Evolutionary conservation across 2,113 vertebrate species (phyloP).

Genomic region (Otocyon megalotis): DNA sequence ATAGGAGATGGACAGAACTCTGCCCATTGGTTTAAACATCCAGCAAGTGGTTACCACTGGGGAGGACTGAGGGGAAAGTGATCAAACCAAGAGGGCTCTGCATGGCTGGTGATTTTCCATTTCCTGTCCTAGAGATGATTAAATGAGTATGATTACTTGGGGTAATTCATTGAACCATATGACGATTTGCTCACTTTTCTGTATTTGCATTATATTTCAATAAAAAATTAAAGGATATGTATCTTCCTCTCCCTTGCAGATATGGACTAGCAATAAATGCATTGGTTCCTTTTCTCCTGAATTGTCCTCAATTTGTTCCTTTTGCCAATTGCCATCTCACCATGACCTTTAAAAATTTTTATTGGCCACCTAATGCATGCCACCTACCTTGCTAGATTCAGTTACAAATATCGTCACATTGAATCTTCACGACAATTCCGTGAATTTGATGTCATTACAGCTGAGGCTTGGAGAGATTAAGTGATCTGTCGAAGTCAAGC

Average conservation of each 20-base stretch:
- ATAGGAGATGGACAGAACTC: neutral
- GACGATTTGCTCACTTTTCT: neutral
- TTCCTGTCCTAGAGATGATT: neutral
- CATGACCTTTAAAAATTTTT: neutral
- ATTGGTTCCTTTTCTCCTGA: neutral
- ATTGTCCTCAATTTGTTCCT: neutral
- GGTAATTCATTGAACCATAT: neutral
- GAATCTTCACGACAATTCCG: neutral
- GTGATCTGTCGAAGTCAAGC: neutral
- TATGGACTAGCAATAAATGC: neutral
- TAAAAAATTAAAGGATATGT: neutral
- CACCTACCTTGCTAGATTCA: neutral
- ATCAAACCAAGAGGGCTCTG: neutral
- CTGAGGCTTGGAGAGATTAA: neutral
- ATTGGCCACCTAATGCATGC: neutral
- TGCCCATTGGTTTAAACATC: neutral
- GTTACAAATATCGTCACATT: neutral
- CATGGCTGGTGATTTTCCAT: neutral
- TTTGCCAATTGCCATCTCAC: neutral
- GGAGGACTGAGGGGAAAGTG: neutral
- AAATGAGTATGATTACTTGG: neutral
- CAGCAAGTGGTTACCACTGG: neutral
- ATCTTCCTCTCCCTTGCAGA: neutral
- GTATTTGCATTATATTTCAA: neutral
- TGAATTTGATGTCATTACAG: neutral